Base-by-base conservation (phyloP, 2,797 vertebrate species). In the Dallia pectoralis region DNA sequence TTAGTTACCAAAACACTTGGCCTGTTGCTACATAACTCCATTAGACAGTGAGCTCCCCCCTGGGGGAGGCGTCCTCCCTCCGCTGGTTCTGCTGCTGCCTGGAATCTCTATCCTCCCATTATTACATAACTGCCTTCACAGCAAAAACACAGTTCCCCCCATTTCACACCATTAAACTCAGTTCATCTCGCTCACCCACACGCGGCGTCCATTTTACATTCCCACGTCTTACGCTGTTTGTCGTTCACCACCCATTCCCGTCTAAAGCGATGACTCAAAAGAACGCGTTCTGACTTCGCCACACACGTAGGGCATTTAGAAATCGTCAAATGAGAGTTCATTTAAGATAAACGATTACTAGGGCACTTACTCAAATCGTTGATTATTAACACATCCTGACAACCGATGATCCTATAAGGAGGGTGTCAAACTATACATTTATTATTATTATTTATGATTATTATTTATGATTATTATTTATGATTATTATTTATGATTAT, bases 111-210 rank as follows among this genome's bases (percentile, higher is more conserved):
- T 36, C 71, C 76, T 19, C 44, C 71, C 76, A 16, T 69, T 66
- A 72, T 88, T 86, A 83, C 16, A 66, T 83, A 86, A 84, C 66
- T 56, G 18, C 25, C 51, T 56, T 25, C 68, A 65, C 40, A 44
- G 40, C 40, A 44, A 44, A 61, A 76, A 65, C 67, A 36, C 48
- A 74, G 73, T n/a, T 44, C 72, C 73, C 64, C 67, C 70, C 63
- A 70, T 48, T 72, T 80, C 73, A 84, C 73, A 78, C 27, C 59
- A 67, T 61, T 40, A 27, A 64, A 59, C 30, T 19, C 47, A 51
- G 65, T 61, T 33, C 53, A 49, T 32, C 72, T 67, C 25, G 66
- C 53, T 67, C 27, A 47, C 51, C 9, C 2, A 56, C 62, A 25
- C 4, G n/a, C n/a, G 29, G 8, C 30, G 40, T 15, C 12, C 9